A percentile compares a stretch with the other conserved stretches of the same genome.
These are phyloP conservation scores for Numenius phaeopus DNA, from an alignment of 2,797 vertebrate species.

Conservation along the genomic window DNA sequence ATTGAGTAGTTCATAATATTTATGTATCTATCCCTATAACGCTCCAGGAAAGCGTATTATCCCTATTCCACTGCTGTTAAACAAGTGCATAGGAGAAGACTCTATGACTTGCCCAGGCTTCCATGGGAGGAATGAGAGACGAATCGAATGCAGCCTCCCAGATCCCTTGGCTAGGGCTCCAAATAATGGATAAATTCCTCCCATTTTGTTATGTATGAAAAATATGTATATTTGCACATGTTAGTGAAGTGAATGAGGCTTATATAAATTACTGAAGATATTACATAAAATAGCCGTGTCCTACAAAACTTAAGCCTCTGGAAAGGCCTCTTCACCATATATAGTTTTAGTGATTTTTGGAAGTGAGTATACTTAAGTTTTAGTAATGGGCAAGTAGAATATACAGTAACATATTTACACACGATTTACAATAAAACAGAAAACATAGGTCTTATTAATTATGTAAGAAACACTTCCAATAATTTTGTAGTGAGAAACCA, in stretches of 20 bases:
- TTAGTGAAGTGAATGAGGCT: background rate
- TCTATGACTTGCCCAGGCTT: background rate
- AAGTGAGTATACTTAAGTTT: background rate
- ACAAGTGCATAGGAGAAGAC: background rate
- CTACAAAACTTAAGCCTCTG: background rate
- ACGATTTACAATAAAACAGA: background rate
- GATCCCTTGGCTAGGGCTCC: background rate
- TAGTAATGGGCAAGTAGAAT: background rate
- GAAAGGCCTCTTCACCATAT: background rate
- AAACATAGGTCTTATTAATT: background rate
- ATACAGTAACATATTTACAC: background rate
- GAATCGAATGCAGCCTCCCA: background rate
- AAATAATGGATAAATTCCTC: background rate
- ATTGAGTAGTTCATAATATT: conserved; percentile 1
- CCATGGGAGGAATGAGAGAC: background rate
- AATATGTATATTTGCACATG: background rate
- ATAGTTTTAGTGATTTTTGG: background rate
- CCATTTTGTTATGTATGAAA: background rate
- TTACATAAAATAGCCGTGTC: background rate
- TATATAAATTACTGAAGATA: background rate
- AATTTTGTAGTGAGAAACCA: background rate
- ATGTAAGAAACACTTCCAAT: background rate
- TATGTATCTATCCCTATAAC: background rate
- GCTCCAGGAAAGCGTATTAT: background rate
- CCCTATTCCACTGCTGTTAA: background rate